A percentile compares a stretch with the other conserved stretches of the same genome.
These are phyloP conservation scores for Prunella himalayana DNA, from an alignment of 2,113 vertebrate genomes.

Conservation along the genomic window DNA sequence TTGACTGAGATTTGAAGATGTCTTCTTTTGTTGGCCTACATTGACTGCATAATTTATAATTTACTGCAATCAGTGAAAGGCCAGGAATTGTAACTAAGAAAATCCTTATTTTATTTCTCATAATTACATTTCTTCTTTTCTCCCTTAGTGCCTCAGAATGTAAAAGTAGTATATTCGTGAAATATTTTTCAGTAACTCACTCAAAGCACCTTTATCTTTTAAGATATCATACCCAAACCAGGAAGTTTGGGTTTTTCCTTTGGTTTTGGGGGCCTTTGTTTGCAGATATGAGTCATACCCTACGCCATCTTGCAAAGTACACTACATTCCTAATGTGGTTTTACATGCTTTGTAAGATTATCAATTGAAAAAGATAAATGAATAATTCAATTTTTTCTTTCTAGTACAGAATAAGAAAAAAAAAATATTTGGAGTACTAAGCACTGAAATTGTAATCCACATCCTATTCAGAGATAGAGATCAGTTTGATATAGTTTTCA, in stretches of 20 bases:
- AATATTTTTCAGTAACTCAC: not conserved
- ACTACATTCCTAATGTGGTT: not conserved
- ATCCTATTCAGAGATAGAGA: constrained; percentile 40
- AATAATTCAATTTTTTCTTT: constrained; percentile 58
- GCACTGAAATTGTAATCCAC: constrained; percentile 45
- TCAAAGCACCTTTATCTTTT: constrained; percentile 5
- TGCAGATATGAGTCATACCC: not conserved
- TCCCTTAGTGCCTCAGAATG: constrained; percentile 49
- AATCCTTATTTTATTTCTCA: constrained; percentile 76
- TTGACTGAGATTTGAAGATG: constrained; percentile 96
- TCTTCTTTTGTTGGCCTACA: constrained; percentile 98
- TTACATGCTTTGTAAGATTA: constrained; percentile 50
- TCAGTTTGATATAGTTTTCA: constrained; percentile 58
- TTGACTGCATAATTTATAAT: constrained; percentile 98
- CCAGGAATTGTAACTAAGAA: constrained; percentile 77
- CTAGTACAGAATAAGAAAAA: not conserved
- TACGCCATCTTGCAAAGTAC: not conserved
- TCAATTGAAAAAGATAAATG: constrained; percentile 45
- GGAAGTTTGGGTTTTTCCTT: not conserved
- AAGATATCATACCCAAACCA: not conserved
- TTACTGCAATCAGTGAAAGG: constrained; percentile 83
- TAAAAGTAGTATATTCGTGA: constrained; percentile 42
- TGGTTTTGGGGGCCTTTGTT: not conserved
- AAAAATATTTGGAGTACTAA: constrained; percentile 25
- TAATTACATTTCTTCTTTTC: constrained; percentile 61